Percentiles rank a stretch among this genome's conserved stretches.
These are phyloP conservation scores for Monochamus saltuarius DNA, from an alignment of 1,140 invertebrate species.

Conservation along the genomic window DNA sequence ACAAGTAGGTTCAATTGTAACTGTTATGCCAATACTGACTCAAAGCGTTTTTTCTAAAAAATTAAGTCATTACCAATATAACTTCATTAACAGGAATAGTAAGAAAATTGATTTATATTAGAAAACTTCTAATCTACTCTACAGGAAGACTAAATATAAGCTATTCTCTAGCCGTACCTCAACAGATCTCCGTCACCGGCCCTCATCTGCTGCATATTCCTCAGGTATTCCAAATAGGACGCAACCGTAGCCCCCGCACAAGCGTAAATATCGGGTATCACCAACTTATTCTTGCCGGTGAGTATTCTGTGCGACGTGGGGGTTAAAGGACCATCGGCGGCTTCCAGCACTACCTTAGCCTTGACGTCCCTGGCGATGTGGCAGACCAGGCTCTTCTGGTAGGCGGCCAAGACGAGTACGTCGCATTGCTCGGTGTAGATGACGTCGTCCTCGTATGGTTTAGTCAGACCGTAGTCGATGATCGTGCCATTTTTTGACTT, in stretches of 20 bases:
- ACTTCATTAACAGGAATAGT: no score
- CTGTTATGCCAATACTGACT: no score
- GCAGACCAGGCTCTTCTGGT: constrained; percentile 76
- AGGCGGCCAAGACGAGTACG: constrained; percentile 83
- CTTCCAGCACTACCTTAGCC: constrained; percentile 65
- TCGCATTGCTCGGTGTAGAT: constrained; percentile 79
- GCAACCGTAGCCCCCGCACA: constrained; percentile 89
- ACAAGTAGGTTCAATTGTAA: no score
- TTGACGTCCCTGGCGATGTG: constrained; percentile 73
- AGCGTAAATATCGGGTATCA: constrained; percentile 82
- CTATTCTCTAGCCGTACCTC: constrained; percentile 64
- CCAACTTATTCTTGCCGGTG: constrained; percentile 66
- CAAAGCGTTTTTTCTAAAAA: no score
- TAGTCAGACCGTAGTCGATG: constrained; percentile 73
- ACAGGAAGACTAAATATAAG: not conserved
- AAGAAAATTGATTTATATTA: no score
- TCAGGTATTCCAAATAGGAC: constrained; percentile 91
- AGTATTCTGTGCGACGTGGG: constrained; percentile 80
- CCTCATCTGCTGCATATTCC: constrained; percentile 48
- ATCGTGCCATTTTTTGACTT: constrained; percentile 65
- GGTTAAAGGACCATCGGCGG: constrained; percentile 86
- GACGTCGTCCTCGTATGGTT: constrained; percentile 59
- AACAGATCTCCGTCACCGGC: constrained; percentile 17
- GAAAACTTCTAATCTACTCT: no score
- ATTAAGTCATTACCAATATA: no score